phyloP scores from a whole-genome alignment of 2,797 vertebrate genomes.

The Percopsis omiscomaycus region DNA sequence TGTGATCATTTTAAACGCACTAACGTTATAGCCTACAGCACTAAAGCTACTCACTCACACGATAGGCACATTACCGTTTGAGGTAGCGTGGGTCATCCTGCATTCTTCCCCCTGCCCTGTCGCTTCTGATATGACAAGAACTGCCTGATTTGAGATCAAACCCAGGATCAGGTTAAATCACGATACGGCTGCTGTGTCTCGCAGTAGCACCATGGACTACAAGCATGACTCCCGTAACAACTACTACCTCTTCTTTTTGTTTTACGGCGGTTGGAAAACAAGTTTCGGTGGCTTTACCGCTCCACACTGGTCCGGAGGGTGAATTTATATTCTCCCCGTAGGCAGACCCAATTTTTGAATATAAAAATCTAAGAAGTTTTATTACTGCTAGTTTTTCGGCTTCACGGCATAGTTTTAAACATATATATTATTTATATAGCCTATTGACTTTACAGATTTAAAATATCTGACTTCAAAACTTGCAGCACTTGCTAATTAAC shows the following conservation, averaged over 20 bases:
- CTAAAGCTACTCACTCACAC: no score
- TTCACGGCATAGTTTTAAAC: no score
- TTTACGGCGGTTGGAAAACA: not conserved
- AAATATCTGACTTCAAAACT: no score
- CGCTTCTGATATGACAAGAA: not conserved
- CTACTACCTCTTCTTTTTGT: not conserved
- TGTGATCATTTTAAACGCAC: no score
- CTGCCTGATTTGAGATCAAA: not conserved
- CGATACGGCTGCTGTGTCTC: not conserved
- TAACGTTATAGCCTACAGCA: no score
- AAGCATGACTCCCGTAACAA: constrained; percentile 21
- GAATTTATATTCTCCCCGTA: no score
- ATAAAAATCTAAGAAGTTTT: no score
- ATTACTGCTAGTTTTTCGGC: no score
- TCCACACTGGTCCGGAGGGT: not conserved
- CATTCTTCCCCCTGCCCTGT: constrained; percentile 51
- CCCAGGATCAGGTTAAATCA: constrained; percentile 22
- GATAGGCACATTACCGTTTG: constrained; percentile 54
- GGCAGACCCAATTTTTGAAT: no score
- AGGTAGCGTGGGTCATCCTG: constrained; percentile 69
- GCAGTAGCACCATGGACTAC: constrained; percentile 10
- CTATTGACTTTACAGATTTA: no score
- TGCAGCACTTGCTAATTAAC: no score
- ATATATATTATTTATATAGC: no score
- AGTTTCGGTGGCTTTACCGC: not conserved